Evolutionary conservation across 2,113 vertebrate genomes (phyloP).

Genomic region (Pachyramphus minor): DNA sequence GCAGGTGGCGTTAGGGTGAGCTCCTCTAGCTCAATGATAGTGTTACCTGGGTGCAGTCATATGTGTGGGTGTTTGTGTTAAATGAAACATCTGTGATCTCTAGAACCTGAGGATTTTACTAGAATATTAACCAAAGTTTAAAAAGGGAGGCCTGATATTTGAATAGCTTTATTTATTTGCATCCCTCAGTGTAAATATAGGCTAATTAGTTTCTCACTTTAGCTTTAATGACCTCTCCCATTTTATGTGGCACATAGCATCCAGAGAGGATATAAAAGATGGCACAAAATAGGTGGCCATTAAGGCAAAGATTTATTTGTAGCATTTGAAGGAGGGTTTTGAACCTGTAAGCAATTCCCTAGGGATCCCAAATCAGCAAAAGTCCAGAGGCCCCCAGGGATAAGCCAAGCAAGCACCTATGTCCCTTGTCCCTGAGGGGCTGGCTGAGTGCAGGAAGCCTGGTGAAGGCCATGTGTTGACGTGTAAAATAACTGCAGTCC

Average conservation of each 20-base stretch:
- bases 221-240: neutral
- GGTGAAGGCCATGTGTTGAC: rapidly evolving
- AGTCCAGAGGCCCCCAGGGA: neutral
- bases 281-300: neutral
- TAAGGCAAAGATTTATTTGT: constrained; percentile 25
- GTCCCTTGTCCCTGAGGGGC: rapidly evolving
- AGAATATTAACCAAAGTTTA: neutral
- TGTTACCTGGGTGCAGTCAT: neutral
- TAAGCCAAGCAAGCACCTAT: rapidly evolving
- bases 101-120: neutral
- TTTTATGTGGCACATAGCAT: constrained; percentile 15
- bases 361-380: neutral
- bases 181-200: neutral
- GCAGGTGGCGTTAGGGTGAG: neutral
- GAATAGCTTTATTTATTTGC: neutral
- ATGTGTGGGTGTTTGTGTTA: neutral
- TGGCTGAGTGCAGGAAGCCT: neutral
- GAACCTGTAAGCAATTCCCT: neutral
- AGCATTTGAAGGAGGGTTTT: neutral
- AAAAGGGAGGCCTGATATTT: neutral
- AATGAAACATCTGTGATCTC: neutral
- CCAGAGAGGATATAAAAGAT: neutral
- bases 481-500: neutral
- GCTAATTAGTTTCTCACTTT: constrained; percentile 23
- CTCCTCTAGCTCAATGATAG: neutral